Evolutionary conservation across 2,888 invertebrate species (phyloP), one percentile per base, ranked within the genome.

Genomic region (Axea sp.): DNA sequence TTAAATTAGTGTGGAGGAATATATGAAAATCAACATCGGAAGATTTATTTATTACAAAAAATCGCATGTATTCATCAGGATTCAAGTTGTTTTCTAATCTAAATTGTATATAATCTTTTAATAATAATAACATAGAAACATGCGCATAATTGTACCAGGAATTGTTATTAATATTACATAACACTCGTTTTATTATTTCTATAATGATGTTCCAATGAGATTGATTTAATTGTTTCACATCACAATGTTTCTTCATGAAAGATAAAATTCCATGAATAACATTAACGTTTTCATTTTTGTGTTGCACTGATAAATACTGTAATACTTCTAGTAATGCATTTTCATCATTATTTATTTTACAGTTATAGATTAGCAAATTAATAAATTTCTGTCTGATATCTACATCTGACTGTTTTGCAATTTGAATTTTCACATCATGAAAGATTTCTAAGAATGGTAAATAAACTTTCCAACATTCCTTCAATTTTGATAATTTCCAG

Each of bases 281-380:
- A 3, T 17, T 26, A 0, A 7, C 0, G 0, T 68, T 75, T 28
- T 88, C 88, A 45, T 88, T 88, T 30, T 76, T 83, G 15, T 28
- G 28, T 28, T 15, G 28, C 9, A 2, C 4, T 28, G 6, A 26
- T 14, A 28, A 1, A 15, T 28, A 45, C 7, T 68, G 55, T 6
- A 88, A 31, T 0, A 81, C 77, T 0, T 81, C 59, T 0, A 82
- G 45, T 1, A 88, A 68, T 6, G 81, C 77, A 0, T 77, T 45
- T 0, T 80, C 31, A 45, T 86, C 83, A 4, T 83, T 45, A 37
- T 88, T 87, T 5, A 86, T 69, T 12, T 76, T 80, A 30, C 86
- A 88, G 6, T 76, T 77, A 12, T 67, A 78, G 1, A 88, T 75
- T 79, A 88, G 78, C 3, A 78, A 76, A 0, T 53, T 12, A 0